A percentile compares a stretch with the other conserved stretches of the same genome.
Evolutionary conservation across 2,888 invertebrate genomes (phyloP).

Genomic region (Drosophila eohydei): DNA sequence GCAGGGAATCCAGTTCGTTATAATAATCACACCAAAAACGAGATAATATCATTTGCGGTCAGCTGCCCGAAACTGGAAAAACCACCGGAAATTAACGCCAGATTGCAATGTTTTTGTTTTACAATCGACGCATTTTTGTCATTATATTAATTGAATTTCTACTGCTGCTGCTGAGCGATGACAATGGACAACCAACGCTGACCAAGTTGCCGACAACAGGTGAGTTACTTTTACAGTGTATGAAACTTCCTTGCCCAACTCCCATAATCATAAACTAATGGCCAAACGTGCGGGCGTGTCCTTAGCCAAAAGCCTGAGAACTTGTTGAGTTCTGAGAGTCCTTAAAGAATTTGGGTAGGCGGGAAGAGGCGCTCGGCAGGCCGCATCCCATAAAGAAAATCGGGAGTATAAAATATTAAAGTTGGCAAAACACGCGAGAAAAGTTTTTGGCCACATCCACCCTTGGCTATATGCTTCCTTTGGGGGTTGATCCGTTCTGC

Average conservation of each 20-base stretch:
- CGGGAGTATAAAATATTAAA: slow-evolving; percentile 74
- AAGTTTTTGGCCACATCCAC: slow-evolving; percentile 61
- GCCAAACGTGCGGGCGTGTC: slow-evolving; percentile 65
- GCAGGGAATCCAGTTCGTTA: slow-evolving; percentile 12
- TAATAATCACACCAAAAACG: slow-evolving; percentile 9
- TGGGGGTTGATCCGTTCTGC: slow-evolving; percentile 60
- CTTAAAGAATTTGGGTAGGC: not conserved
- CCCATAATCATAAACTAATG: slow-evolving; percentile 73
- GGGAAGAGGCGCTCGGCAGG: not conserved
- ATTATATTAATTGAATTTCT: slow-evolving; percentile 86
- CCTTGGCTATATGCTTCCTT: slow-evolving; percentile 37
- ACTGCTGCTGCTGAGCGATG: slow-evolving; percentile 74
- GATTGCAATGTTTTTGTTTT: slow-evolving; percentile 90
- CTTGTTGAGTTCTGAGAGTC: slow-evolving; percentile 65
- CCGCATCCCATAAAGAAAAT: slow-evolving; percentile 65
- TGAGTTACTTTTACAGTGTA: slow-evolving; percentile 54
- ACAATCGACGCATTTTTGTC: slow-evolving; percentile 88
- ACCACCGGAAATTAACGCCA: slow-evolving; percentile 54
- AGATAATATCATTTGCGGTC: slow-evolving; percentile 32
- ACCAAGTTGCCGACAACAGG: slow-evolving; percentile 79
- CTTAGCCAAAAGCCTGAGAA: slow-evolving; percentile 41
- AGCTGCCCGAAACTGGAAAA: slow-evolving; percentile 30
- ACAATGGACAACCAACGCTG: slow-evolving; percentile 77
- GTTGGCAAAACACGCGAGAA: slow-evolving; percentile 75
- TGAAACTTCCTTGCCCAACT: slow-evolving; percentile 31